Evolutionary conservation across 2,888 invertebrate genomes (phyloP), one percentile per base, ranked within the genome.

Genomic region (Gisinianus flammeolus): DNA sequence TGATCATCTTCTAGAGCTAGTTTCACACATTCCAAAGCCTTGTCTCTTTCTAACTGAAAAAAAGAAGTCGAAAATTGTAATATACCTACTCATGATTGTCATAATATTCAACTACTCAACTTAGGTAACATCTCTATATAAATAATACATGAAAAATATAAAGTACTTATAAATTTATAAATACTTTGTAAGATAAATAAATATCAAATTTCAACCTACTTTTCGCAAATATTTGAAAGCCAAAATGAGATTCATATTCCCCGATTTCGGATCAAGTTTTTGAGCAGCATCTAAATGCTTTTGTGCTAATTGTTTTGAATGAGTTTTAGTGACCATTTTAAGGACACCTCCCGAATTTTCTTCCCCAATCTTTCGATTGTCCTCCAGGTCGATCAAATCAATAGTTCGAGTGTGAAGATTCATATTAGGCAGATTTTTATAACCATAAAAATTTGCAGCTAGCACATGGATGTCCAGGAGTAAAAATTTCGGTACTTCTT

Each of bases 391-490:
- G 3, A 70, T 28, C 5, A 24, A 6, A 16, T 56, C 54, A n/a
- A 12, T 44, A 16, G 6, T 4, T 12, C 12, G 4, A 4, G 31
- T 69, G 6, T 22, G 24, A 3, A 28, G 22, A 6, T 8, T 64
- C 24, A 64, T 35, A n/a, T 72, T 8, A 2, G 58, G 72, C 16
- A 72, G 58, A 33, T 72, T 72, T 24, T n/a, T 56, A 30, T 72
- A 72, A 8, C 33, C 24, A 54, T 72, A 72, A 30, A 68, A 68
- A 22, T 16, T n/a, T 10, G 28, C 28, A 5, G 16, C 33, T 5
- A 68, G 19, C 5, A 19, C 19, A 5, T 22, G 8, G 5, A 64
- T 6, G 5, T 26, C 28, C 4, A 64, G 28, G 4, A 28, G 16
- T 5, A 64, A 4, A n/a, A 56, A 56, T 19, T 56, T 56, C 6